Evolutionary conservation across 2,888 invertebrate genomes (phyloP).

Genomic region (Drosophila neutralis): DNA sequence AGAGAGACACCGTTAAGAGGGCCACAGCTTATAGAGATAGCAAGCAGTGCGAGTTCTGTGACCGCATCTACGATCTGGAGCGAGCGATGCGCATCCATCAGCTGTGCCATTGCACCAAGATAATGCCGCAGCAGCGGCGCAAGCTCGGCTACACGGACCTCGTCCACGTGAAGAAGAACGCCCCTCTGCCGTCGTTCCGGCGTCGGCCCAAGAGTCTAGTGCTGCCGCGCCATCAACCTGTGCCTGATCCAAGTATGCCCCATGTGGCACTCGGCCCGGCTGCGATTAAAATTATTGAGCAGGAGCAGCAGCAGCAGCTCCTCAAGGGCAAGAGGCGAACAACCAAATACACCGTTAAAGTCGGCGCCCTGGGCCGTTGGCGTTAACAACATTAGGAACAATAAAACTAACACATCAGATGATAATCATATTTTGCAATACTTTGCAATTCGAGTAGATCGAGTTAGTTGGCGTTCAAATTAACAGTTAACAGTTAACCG

Average conservation of each 20-base stretch:
- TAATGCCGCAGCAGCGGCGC: constrained; percentile 67
- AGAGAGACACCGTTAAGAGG: constrained; percentile 7
- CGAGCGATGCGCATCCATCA: constrained; percentile 71
- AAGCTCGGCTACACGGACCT: constrained; percentile 65
- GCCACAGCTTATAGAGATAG: neutral
- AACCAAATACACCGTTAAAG: constrained; percentile 43
- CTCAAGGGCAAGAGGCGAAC: constrained; percentile 36
- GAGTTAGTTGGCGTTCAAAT: constrained; percentile 31
- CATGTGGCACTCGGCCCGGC: constrained; percentile 46
- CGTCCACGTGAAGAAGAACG: constrained; percentile 68
- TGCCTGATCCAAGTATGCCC: constrained; percentile 46
- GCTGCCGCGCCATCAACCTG: constrained; percentile 12
- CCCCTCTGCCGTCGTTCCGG: constrained; percentile 63
- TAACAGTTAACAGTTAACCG: constrained; percentile 31
- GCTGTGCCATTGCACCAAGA: constrained; percentile 66
- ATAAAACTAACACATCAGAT: neutral
- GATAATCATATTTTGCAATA: constrained; percentile 11
- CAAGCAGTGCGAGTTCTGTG: constrained; percentile 62
- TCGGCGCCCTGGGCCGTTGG: constrained; percentile 52
- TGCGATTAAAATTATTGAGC: constrained; percentile 54
- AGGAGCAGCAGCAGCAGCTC: constrained; percentile 35
- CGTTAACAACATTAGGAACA: constrained; percentile 15
- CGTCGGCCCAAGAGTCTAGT: constrained; percentile 7
- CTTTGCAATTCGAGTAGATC: constrained; percentile 37
- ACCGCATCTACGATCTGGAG: constrained; percentile 65